Base-by-base conservation (phyloP, 2,888 invertebrate species). In the Lithophane semibrunnea region DNA sequence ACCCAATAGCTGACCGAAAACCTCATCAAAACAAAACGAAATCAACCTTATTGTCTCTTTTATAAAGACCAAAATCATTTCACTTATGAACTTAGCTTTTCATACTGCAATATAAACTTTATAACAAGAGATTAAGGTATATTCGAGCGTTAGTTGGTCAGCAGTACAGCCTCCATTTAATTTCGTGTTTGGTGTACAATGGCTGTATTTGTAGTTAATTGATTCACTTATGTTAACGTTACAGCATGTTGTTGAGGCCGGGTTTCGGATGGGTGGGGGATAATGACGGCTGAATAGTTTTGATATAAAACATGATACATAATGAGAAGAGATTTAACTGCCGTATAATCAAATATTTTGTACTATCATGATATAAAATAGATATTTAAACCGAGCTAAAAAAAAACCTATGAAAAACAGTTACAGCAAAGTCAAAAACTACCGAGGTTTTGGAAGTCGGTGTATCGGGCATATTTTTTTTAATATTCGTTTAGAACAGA, bases 1-100 rank as follows among this genome's bases (percentile, higher is more conserved):
- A 84, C 82, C 84, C 88, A 82, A 89, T 88, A 83, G 70, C 75
- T 56, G 72, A 75, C 82, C 77, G 42, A 77, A 58, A 82, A 88
- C 84, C 85, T 83, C 83, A 88, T 89, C 79, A 90, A 85, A 88
- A 86, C 83, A 84, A 65, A 69, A 81, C 70, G 87, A 90, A 89
- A 86, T 79, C 85, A 80, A 91, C 91, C 88, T 83, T 91, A 89
- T 84, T 4, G 0, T 10, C 66, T 29, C 10, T 8, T 8, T 0
- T 58, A 78, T 88, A 88, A 49, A 88, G 87, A 79, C 77, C 58
- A 85, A 85, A 82, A 77, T 79, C 70, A 73, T 74, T 73, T 75
- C 37, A 37, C 52, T 24, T n/a, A 7, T 1, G 10, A 16, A 73
- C 24, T 24, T 21, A 49, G n/a, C 73, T 64, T 21, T 60, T 54